Conservation (phyloP, 2,797 vertebrate genomes). For the Pangasius sanitwongsei region DNA sequence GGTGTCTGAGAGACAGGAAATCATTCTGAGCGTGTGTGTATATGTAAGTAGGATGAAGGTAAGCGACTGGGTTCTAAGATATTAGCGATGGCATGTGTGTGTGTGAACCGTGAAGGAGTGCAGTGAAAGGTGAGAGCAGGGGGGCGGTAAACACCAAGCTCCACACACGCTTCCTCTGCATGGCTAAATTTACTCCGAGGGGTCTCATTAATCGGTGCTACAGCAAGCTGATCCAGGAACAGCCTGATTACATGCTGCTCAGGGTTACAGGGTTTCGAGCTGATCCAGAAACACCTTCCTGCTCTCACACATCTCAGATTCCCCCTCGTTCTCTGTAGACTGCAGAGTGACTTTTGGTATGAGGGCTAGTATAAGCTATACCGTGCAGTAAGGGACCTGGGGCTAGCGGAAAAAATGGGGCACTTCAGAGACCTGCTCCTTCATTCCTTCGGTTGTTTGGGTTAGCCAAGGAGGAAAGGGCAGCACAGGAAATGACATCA, state of each 20-base stretch:
- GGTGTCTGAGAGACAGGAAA: neutral
- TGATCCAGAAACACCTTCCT: neutral
- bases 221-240: neutral
- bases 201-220: slow-evolving; percentile 12
- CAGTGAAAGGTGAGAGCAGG: slow-evolving; percentile 33
- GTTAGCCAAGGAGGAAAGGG: slow-evolving; percentile 79
- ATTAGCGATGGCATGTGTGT: neutral
- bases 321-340: neutral
- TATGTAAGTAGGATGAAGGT: neutral
- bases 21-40: neutral
- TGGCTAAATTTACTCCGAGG: slow-evolving; percentile 30
- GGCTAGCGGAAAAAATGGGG: no score
- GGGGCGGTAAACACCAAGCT: neutral
- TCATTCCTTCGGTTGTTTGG: slow-evolving; percentile 77
- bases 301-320: slow-evolving; percentile 1
- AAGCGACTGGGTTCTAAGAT: neutral
- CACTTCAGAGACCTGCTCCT: slow-evolving; percentile 32
- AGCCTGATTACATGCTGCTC: neutral
- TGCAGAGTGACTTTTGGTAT: neutral
- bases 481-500: slow-evolving; percentile 81
- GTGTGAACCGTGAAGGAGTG: neutral
- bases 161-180: slow-evolving; percentile 26
- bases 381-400: neutral
- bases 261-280: neutral
- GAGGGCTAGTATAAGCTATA: neutral